Conservation (phyloP, 2,113 vertebrate species). For the Epinephelus lanceolatus region DNA sequence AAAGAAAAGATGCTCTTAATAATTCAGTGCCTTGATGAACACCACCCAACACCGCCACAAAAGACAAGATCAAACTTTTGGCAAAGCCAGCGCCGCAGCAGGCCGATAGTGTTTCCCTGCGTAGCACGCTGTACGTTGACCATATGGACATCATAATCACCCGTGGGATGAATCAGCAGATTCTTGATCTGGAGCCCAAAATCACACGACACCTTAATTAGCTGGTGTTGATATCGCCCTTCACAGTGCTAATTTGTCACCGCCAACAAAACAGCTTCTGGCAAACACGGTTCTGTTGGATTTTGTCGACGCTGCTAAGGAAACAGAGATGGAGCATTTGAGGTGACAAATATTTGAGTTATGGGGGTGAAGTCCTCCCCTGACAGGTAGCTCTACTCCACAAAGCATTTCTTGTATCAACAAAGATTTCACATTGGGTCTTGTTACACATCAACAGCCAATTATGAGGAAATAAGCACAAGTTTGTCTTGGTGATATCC, state of each 20-base stretch:
- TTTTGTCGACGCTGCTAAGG: constrained; percentile 31
- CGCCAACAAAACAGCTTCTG: constrained; percentile 66
- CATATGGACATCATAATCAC: constrained; percentile 88
- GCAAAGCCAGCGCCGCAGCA: constrained; percentile 63
- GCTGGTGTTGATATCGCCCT: constrained; percentile 79
- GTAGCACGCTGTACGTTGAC: constrained; percentile 81
- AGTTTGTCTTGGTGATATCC: constrained; percentile 42
- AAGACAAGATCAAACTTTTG: constrained; percentile 86
- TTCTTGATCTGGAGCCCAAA: constrained; percentile 86
- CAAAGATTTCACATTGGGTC: constrained; percentile 38
- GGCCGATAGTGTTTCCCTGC: constrained; percentile 82
- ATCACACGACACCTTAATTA: constrained; percentile 87
- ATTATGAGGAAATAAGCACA: constrained; percentile 38
- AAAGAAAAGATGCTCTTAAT: constrained; percentile 88
- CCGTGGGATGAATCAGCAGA: constrained; percentile 84
- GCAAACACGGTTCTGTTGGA: constrained; percentile 50
- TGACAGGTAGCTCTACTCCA: constrained; percentile 18
- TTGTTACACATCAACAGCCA: constrained; percentile 36
- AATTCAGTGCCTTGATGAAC: constrained; percentile 87
- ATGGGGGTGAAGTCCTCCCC: not conserved
- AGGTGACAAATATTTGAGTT: constrained; percentile 43
- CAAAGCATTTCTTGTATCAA: constrained; percentile 4
- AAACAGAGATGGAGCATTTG: constrained; percentile 48
- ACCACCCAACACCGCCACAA: constrained; percentile 80
- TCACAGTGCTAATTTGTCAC: constrained; percentile 76